Percentiles rank a stretch among this genome's conserved stretches.
These are phyloP conservation scores for Cnemophilus loriae DNA, from an alignment of 2,113 vertebrate genomes.

Conservation along the genomic window DNA sequence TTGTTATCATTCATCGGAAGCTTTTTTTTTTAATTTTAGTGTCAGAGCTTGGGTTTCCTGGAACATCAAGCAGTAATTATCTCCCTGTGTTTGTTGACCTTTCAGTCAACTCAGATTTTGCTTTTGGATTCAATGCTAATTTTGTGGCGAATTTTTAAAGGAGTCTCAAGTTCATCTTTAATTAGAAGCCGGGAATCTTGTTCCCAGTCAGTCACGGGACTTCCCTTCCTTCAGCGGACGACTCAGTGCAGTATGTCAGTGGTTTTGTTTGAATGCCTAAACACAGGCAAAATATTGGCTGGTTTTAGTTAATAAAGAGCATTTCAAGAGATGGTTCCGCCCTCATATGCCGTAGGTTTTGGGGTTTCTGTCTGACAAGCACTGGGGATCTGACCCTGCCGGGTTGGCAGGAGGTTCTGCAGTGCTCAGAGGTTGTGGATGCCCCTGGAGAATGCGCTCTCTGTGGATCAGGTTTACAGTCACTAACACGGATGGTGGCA, in stretches of 20 bases:
- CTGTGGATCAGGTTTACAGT: background rate
- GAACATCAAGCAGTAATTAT: constrained; percentile 22
- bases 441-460: background rate
- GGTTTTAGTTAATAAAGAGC: background rate
- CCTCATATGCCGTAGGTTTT: background rate
- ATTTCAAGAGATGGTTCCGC: background rate
- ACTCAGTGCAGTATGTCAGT: background rate
- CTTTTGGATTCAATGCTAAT: background rate
- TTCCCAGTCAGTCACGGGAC: background rate
- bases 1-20: background rate
- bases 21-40: background rate
- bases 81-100: constrained; percentile 2
- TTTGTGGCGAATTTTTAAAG: background rate
- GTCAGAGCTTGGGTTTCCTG: constrained; percentile 1
- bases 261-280: background rate
- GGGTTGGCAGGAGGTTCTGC: background rate
- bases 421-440: background rate
- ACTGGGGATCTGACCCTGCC: background rate
- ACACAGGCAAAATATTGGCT: background rate
- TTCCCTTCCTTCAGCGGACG: background rate
- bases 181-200: background rate
- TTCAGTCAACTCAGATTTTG: constrained; percentile 32
- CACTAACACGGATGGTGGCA: background rate
- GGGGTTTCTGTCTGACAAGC: background rate
- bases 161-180: background rate